Percentiles rank a stretch among this genome's conserved stretches.
These are phyloP conservation scores for Ctenodactylus gundi DNA, from an alignment of 2,113 vertebrate species.

Conservation along the genomic window DNA sequence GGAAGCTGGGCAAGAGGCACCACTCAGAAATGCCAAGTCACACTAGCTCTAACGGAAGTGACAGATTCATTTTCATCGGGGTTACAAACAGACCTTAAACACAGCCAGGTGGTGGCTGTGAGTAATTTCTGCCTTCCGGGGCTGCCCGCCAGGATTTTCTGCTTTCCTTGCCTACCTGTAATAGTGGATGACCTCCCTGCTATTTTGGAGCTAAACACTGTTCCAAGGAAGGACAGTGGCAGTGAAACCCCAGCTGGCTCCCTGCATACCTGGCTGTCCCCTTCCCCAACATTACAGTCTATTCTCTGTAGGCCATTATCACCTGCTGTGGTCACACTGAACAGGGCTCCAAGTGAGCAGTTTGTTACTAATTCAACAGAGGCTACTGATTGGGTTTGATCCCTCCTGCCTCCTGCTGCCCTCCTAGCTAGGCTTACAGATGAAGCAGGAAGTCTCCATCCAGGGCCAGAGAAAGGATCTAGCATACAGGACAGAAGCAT, in stretches of 20 bases:
- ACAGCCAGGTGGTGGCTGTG: neutral
- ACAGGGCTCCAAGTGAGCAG: neutral
- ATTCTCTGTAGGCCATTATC: neutral
- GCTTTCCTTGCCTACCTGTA: constrained; percentile 7
- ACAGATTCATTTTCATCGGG: neutral
- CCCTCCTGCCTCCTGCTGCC: neutral
- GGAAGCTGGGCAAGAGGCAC: neutral
- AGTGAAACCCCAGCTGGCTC: neutral
- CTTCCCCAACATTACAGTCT: rapidly evolving
- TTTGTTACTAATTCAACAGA: neutral
- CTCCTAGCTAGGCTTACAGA: neutral
- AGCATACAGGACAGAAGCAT: neutral
- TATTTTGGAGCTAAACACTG: neutral
- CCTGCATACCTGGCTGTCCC: no score
- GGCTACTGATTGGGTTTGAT: neutral
- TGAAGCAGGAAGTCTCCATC: neutral
- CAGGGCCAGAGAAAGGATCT: neutral
- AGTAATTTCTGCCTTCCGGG: neutral
- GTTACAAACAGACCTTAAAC: constrained; percentile 20
- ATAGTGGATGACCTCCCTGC: neutral
- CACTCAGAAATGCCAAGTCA: neutral
- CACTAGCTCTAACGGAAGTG: neutral
- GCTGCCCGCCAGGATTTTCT: neutral
- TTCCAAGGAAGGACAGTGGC: neutral
- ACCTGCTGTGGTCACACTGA: neutral